These are phyloP conservation scores for Oikopleura dioica DNA, from an alignment of 23 tunicate species.

Conservation along the genomic window DNA sequence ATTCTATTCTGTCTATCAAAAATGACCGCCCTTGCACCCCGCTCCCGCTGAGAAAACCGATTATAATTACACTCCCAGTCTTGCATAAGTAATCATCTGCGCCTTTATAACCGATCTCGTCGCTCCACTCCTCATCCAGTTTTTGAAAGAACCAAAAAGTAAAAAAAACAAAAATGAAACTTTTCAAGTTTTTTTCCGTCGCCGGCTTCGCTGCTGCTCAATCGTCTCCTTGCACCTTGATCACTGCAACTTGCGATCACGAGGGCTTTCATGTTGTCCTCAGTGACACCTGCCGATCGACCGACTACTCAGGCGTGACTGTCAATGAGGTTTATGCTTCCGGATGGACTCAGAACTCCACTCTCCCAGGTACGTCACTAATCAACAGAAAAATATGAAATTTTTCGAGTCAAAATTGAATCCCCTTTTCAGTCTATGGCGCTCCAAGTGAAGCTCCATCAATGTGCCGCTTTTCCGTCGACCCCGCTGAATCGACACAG, in stretches of 20 bases:
- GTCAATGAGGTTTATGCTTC: not conserved
- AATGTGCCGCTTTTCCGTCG: not conserved
- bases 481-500: not conserved
- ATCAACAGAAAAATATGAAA: too few relatives aligned
- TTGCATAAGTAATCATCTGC: too few relatives aligned
- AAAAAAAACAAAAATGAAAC: not conserved
- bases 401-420: too few relatives aligned
- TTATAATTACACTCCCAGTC: too few relatives aligned
- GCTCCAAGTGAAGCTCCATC: not conserved
- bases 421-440: not conserved
- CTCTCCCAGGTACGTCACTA: too few relatives aligned
- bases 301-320: not conserved
- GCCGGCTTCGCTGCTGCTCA: not conserved
- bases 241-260: not conserved
- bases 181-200: not conserved
- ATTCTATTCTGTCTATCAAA: too few relatives aligned
- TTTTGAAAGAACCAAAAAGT: too few relatives aligned
- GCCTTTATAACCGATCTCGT: too few relatives aligned
- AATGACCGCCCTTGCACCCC: too few relatives aligned
- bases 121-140: too few relatives aligned
- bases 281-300: not conserved
- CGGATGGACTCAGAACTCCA: constrained; percentile 2
- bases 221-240: not conserved
- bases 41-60: too few relatives aligned
- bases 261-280: not conserved